A percentile compares a stretch with the other conserved stretches of the same genome.
phyloP scores from a whole-genome alignment of 2,113 vertebrate species.

The Hypanus sabinus region DNA sequence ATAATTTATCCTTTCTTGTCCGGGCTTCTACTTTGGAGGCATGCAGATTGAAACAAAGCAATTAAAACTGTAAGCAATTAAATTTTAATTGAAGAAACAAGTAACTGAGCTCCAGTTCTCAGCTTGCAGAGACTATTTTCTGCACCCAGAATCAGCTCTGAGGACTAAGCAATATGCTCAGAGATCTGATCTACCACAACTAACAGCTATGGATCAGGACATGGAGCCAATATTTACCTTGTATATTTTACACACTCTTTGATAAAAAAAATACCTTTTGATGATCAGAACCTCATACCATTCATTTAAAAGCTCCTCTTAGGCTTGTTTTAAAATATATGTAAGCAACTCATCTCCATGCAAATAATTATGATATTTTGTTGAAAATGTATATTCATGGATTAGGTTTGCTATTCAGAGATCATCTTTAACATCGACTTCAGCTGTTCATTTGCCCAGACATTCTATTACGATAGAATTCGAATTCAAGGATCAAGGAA shows the following conservation, averaged over 20 bases:
- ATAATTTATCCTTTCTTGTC: neutral
- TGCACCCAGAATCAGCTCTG: neutral
- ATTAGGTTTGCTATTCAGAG: neutral
- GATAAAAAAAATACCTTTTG: neutral
- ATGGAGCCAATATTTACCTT: neutral
- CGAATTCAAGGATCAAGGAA: too few relatives aligned
- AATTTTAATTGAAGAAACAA: neutral
- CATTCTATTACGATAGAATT: neutral
- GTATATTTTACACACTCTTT: neutral
- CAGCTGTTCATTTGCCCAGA: neutral
- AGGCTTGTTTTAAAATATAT: neutral
- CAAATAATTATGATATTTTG: neutral
- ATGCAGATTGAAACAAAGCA: neutral
- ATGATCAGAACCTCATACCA: neutral
- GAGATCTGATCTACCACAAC: neutral
- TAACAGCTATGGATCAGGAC: neutral
- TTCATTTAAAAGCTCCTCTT: neutral
- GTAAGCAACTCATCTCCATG: neutral
- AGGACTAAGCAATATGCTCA: neutral
- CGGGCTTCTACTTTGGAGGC: neutral
- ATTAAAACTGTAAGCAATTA: neutral
- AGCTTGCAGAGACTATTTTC: too few relatives aligned
- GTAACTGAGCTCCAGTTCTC: neutral
- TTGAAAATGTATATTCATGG: neutral
- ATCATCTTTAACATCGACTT: too few relatives aligned